These are phyloP conservation scores for Pao palembangensis DNA, from an alignment of 2,113 vertebrate species.

Conservation along the genomic window DNA sequence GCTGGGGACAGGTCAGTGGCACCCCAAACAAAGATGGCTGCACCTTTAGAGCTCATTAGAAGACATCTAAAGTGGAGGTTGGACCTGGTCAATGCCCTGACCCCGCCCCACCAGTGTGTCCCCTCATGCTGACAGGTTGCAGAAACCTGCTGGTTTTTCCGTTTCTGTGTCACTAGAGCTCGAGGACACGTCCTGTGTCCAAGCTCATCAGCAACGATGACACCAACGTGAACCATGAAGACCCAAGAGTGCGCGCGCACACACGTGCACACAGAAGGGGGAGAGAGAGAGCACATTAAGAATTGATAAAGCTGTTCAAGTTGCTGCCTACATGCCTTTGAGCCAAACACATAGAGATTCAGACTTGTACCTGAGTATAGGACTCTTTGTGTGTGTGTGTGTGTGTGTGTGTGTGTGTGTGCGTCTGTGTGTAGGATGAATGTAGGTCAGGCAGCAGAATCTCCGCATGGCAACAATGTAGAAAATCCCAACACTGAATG, in stretches of 20 bases:
- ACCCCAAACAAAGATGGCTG: background rate
- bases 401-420: background rate
- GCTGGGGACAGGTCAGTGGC: too few species aligned
- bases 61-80: too few species aligned
- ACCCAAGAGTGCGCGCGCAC: background rate
- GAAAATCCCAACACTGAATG: slow-evolving; percentile 71
- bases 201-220: too few species aligned
- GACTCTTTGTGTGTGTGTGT: background rate
- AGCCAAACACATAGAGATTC: slow-evolving; percentile 31
- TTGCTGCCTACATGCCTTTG: slow-evolving; percentile 11
- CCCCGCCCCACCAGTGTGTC: too few species aligned
- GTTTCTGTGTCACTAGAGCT: too few species aligned
- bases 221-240: too few species aligned
- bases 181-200: too few species aligned
- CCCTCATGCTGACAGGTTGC: too few species aligned
- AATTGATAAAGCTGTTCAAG: slow-evolving; percentile 12
- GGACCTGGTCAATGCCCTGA: too few species aligned
- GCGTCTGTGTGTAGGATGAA: slow-evolving; percentile 31
- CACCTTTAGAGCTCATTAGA: background rate
- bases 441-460: slow-evolving; percentile 65
- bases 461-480: slow-evolving; percentile 76
- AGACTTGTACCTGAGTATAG: background rate
- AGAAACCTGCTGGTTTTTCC: too few species aligned
- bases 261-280: background rate
- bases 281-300: background rate